Conservation (phyloP, 2,797 vertebrate species). For the Dipus sagitta region DNA sequence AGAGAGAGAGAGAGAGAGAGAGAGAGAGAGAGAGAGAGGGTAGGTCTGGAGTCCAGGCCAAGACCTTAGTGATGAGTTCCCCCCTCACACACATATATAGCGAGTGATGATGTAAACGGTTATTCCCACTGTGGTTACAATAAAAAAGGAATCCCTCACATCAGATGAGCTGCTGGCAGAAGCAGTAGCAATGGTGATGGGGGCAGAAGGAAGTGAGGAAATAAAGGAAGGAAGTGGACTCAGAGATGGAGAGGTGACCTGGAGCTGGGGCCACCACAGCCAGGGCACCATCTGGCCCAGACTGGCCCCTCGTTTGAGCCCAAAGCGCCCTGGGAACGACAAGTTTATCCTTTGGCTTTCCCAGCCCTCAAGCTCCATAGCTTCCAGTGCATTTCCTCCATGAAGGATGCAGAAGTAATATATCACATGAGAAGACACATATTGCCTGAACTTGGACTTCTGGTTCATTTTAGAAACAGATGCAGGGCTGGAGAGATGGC, state of each 20-base stretch:
- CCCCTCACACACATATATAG: background rate
- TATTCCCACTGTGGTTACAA: background rate
- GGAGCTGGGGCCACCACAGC: fast-evolving
- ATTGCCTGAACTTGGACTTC: background rate
- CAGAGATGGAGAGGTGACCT: background rate
- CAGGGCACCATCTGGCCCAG: too few species aligned
- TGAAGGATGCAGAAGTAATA: background rate
- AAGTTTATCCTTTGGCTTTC: background rate
- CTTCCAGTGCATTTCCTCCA: background rate
- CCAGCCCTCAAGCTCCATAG: background rate
- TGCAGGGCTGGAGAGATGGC: too few species aligned
- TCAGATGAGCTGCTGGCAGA: background rate
- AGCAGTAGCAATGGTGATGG: background rate
- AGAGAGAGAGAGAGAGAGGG: too few species aligned
- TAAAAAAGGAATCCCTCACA: background rate
- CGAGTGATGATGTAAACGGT: background rate
- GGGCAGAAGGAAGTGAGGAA: background rate
- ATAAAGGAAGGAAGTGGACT: background rate
- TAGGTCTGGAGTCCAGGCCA: too few species aligned
- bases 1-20: too few species aligned
- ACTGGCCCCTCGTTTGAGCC: background rate
- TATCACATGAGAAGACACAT: background rate
- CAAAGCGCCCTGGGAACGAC: background rate
- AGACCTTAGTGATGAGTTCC: too few species aligned
- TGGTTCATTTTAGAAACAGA: background rate